Percentiles rank a stretch among this genome's conserved stretches.
phyloP scores from a whole-genome alignment of 2,797 vertebrate genomes.

The Strix occidentalis region DNA sequence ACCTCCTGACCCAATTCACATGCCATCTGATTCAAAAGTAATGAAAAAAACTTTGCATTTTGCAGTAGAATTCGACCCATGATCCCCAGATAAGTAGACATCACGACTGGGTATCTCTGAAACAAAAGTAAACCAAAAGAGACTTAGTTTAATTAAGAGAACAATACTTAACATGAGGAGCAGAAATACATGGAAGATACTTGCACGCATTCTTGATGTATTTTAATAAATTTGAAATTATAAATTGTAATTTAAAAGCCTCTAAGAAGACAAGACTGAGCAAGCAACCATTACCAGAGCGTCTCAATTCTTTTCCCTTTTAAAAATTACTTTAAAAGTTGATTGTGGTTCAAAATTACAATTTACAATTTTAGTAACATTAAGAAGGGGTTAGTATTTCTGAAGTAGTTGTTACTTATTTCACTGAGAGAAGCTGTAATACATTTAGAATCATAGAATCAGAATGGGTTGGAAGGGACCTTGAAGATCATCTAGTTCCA shows the following conservation, averaged over 20 bases:
- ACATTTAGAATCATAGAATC: not conserved
- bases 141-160: not conserved
- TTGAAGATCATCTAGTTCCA: too few species aligned
- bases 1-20: conserved; percentile 91
- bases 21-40: conserved; percentile 91
- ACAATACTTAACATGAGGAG: not conserved
- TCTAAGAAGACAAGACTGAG: not conserved
- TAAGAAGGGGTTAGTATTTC: not conserved
- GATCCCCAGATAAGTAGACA: conserved; percentile 95
- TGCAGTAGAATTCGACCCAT: conserved; percentile 92
- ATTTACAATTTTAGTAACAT: not conserved
- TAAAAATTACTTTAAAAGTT: not conserved
- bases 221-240: not conserved
- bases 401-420: not conserved
- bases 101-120: conserved; percentile 93
- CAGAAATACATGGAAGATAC: not conserved
- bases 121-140: conserved; percentile 6
- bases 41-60: conserved; percentile 91
- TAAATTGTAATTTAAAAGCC: not conserved
- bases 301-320: not conserved
- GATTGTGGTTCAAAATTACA: not conserved
- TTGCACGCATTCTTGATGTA: not conserved
- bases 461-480: too few species aligned
- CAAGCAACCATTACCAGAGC: not conserved
- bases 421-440: not conserved